Evolutionary conservation across 2,113 vertebrate genomes (phyloP).

Genomic region (Takifugu bimaculatus): DNA sequence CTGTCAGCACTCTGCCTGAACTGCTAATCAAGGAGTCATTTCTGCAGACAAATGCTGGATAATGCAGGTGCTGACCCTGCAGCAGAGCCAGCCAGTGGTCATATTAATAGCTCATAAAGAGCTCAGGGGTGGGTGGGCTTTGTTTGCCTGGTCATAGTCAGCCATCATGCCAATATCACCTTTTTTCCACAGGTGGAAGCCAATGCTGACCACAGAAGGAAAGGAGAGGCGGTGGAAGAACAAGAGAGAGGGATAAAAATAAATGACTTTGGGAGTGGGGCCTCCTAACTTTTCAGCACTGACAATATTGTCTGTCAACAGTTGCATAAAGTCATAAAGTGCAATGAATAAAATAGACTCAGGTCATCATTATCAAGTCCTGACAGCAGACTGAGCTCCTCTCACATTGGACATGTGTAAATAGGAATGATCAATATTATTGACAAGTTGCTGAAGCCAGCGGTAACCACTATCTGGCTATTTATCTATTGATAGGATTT

Average conservation of each 20-base stretch:
- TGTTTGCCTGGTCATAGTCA: slow-evolving; percentile 63
- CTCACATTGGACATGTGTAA: slow-evolving; percentile 4
- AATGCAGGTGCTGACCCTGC: slow-evolving; percentile 48
- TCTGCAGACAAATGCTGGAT: slow-evolving; percentile 38
- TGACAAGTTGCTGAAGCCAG: slow-evolving; percentile 17
- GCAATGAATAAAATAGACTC: slow-evolving; percentile 14
- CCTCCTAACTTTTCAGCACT: no score
- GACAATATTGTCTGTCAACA: neutral
- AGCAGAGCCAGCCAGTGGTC: slow-evolving; percentile 45
- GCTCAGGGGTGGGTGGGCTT: slow-evolving; percentile 65
- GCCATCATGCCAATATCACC: slow-evolving; percentile 64
- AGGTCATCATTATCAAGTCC: no score
- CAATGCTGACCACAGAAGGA: slow-evolving; percentile 9
- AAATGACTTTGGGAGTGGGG: slow-evolving; percentile 1
- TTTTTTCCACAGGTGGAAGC: slow-evolving; percentile 58
- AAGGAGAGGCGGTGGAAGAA: slow-evolving; percentile 2
- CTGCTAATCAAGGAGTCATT: slow-evolving; percentile 53
- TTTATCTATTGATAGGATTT: neutral
- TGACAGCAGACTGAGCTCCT: no score
- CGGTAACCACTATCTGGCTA: neutral
- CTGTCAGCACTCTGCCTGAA: slow-evolving; percentile 47
- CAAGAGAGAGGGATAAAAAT: slow-evolving; percentile 9
- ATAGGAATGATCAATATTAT: slow-evolving; percentile 36
- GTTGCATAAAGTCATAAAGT: neutral
- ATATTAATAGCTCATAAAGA: slow-evolving; percentile 73